Conservation (phyloP, 2,888 invertebrate species). For the Chloromyia formosa region DNA sequence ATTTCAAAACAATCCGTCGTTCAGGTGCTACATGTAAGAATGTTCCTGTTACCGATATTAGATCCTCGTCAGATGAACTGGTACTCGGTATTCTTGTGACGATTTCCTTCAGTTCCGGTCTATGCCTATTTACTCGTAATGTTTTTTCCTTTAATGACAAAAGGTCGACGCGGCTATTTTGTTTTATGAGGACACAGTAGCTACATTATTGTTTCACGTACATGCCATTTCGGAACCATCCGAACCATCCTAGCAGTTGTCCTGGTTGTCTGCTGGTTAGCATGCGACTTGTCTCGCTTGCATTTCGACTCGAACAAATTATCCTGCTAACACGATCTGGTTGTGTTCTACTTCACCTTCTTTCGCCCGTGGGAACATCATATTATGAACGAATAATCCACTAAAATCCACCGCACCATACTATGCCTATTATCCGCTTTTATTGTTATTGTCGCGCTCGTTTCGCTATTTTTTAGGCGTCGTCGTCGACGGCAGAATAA, state of each 20-base stretch:
- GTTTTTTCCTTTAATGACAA: not conserved
- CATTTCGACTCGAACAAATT: too few species aligned
- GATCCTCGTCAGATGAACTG: too few species aligned
- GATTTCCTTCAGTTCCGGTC: too few species aligned
- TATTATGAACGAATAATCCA: constrained; percentile 14
- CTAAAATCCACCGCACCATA: constrained; percentile 5
- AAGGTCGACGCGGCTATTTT: not conserved
- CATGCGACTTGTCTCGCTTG: too few species aligned
- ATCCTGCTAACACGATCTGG: too few species aligned
- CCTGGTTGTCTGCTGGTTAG: not conserved
- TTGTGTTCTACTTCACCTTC: too few species aligned
- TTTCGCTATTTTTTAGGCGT: not conserved
- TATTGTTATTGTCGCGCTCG: constrained; percentile 28
- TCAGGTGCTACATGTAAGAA: too few species aligned
- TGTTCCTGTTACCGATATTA: too few species aligned
- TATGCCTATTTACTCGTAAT: not conserved
- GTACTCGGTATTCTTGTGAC: too few species aligned
- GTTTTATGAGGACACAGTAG: constrained; percentile 7
- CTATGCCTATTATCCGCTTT: not conserved
- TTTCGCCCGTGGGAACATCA: not conserved
- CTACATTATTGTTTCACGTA: constrained; percentile 10
- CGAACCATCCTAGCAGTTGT: not conserved
- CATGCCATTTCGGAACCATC: not conserved
- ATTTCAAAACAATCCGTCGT: too few species aligned
- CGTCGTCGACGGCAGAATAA: too few species aligned